A percentile compares a stretch with the other conserved stretches of the same genome.
Evolutionary conservation across 37 sponge, comb jelly and placozoan genomes (phyloP).

Genomic region (Petrosia ficiformis): DNA sequence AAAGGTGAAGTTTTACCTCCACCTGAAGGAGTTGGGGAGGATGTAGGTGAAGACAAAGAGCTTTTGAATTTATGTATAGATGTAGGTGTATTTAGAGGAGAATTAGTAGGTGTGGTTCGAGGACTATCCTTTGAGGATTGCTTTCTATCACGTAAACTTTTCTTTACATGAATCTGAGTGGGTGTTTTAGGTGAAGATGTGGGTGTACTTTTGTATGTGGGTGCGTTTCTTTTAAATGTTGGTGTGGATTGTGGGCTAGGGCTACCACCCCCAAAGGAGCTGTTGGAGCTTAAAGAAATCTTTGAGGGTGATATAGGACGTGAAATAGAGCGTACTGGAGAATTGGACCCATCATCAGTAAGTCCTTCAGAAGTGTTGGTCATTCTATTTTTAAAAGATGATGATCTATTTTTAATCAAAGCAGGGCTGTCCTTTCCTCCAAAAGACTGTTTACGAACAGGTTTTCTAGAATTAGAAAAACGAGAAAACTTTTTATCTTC

Average conservation of each 20-base stretch:
- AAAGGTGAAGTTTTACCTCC: background rate
- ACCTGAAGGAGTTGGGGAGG: background rate
- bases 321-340: background rate
- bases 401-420: background rate
- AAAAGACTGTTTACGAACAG: background rate
- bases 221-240: background rate
- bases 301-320: background rate
- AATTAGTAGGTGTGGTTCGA: background rate
- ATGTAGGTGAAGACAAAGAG: background rate
- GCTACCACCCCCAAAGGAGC: background rate
- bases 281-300: background rate
- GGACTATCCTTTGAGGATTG: no score
- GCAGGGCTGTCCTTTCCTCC: background rate
- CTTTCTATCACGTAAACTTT: no score
- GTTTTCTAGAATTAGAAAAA: slow-evolving; percentile 4
- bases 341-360: background rate
- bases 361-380: no score
- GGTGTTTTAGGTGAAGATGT: background rate
- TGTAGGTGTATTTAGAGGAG: background rate
- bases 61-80: background rate
- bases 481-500: background rate
- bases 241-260: background rate
- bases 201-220: slow-evolving; percentile 1
- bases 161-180: no score
- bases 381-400: background rate